Percentiles rank a stretch among this genome's conserved stretches.
Conservation (phyloP, 2,888 invertebrate species). For the Platynereis dumerilii region DNA sequence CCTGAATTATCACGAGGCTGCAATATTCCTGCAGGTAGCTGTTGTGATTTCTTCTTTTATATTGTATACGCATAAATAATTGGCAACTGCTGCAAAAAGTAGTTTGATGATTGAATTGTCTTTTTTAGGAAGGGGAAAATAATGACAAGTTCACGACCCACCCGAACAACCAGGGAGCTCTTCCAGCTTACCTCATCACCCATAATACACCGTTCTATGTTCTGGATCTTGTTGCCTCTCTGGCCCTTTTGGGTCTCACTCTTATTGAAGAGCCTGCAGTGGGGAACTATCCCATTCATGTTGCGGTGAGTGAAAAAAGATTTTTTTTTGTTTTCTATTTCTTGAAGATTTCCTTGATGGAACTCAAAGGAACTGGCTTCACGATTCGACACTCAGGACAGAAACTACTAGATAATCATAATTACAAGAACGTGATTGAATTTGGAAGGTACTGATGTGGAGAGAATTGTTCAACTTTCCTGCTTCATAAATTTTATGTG, state of each 20-base stretch:
- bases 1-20: slow-evolving; percentile 89
- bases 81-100: too few relatives aligned
- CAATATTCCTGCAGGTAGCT: slow-evolving; percentile 78
- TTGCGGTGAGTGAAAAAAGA: slow-evolving; percentile 51
- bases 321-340: slow-evolving; percentile 3
- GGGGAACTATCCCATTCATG: slow-evolving; percentile 72
- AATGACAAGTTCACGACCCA: slow-evolving; percentile 91
- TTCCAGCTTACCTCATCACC: slow-evolving; percentile 85
- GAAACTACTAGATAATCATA: too few relatives aligned
- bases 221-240: slow-evolving; percentile 78
- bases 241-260: slow-evolving; percentile 77
- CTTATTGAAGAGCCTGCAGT: slow-evolving; percentile 83
- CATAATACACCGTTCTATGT: slow-evolving; percentile 90
- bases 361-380: too few relatives aligned
- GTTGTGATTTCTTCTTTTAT: too few relatives aligned
- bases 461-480: too few relatives aligned
- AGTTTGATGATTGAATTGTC: background rate
- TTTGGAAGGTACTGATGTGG: too few relatives aligned
- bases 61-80: too few relatives aligned
- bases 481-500: too few relatives aligned
- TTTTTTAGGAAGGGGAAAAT: slow-evolving; percentile 77
- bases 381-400: too few relatives aligned
- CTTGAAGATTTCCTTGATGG: background rate
- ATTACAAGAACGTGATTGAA: too few relatives aligned
- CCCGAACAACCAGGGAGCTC: slow-evolving; percentile 79